phyloP scores from a whole-genome alignment of 2,797 vertebrate genomes.

The Pampus argenteus region DNA sequence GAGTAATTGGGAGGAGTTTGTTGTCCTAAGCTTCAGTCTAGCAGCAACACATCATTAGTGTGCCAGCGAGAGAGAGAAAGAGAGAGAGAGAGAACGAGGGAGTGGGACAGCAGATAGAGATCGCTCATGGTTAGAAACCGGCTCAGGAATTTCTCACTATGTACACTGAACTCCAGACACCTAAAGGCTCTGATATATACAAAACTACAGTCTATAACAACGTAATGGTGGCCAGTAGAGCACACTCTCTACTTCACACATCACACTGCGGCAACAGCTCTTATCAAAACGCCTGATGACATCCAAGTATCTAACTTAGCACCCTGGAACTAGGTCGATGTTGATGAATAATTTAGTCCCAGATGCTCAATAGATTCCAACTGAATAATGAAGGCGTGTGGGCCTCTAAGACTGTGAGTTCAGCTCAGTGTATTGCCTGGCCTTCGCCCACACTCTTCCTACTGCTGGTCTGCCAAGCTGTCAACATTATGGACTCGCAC shows the following conservation, averaged over 20 bases:
- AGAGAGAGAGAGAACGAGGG: constrained; percentile 29
- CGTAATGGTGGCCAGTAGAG: constrained; percentile 13
- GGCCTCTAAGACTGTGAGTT: constrained; percentile 74
- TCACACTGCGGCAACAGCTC: constrained; percentile 68
- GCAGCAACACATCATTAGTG: constrained; percentile 78
- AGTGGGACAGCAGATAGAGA: constrained; percentile 48
- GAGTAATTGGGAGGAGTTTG: constrained; percentile 78
- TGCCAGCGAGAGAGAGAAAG: constrained; percentile 21
- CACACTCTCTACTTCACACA: constrained; percentile 58
- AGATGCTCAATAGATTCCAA: constrained; percentile 85
- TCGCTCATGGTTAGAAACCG: constrained; percentile 41
- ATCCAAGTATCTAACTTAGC: constrained; percentile 83
- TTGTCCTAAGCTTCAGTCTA: constrained; percentile 70
- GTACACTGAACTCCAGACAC: constrained; percentile 37
- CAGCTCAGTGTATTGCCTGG: constrained; percentile 76
- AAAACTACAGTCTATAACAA: constrained; percentile 35
- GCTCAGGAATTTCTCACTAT: constrained; percentile 40
- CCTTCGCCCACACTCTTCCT: constrained; percentile 81
- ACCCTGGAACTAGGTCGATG: constrained; percentile 84
- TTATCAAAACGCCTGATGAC: constrained; percentile 77
- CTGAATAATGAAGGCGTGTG: constrained; percentile 82
- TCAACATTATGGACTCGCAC: constrained; percentile 68
- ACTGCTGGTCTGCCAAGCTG: constrained; percentile 78
- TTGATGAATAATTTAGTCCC: constrained; percentile 85
- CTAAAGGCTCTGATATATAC: constrained; percentile 23